Percentiles rank a stretch among this genome's conserved stretches.
Conservation (phyloP, 1,140 invertebrate genomes). For the Samia ricini region DNA sequence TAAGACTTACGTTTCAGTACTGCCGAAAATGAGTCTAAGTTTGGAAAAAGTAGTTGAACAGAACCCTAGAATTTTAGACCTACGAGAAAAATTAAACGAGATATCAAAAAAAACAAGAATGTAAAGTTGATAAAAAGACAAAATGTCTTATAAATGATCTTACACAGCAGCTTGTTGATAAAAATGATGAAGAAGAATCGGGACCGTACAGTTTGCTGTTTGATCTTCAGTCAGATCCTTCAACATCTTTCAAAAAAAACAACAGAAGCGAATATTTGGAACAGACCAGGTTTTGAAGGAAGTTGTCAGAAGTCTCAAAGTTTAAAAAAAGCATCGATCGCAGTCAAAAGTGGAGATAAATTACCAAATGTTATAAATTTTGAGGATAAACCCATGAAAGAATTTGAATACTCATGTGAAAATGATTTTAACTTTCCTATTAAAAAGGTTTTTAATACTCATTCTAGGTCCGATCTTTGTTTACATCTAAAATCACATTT, state of each 20-base stretch:
- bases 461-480: conserved; percentile 67
- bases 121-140: conserved; percentile 62
- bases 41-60: conserved; percentile 61
- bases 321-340: conserved; percentile 32
- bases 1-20: conserved; percentile 58
- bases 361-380: conserved; percentile 66
- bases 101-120: conserved; percentile 65
- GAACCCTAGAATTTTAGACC: conserved; percentile 66
- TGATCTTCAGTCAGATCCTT: conserved; percentile 63
- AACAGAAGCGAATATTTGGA: conserved; percentile 35
- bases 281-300: conserved; percentile 31
- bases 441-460: conserved; percentile 59
- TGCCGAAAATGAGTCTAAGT: conserved; percentile 68
- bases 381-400: conserved; percentile 67
- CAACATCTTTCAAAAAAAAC: conserved; percentile 44
- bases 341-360: conserved; percentile 54
- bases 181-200: conserved; percentile 67
- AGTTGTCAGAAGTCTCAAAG: conserved; percentile 30
- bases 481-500: conserved; percentile 65
- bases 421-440: conserved; percentile 49
- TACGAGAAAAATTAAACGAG: conserved; percentile 68
- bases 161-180: conserved; percentile 64
- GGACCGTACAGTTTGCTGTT: conserved; percentile 79
- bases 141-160: conserved; percentile 65
- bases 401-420: conserved; percentile 74